Base-by-base conservation (phyloP, 2,797 vertebrate species). In the Crocodylus rhombifer region DNA sequence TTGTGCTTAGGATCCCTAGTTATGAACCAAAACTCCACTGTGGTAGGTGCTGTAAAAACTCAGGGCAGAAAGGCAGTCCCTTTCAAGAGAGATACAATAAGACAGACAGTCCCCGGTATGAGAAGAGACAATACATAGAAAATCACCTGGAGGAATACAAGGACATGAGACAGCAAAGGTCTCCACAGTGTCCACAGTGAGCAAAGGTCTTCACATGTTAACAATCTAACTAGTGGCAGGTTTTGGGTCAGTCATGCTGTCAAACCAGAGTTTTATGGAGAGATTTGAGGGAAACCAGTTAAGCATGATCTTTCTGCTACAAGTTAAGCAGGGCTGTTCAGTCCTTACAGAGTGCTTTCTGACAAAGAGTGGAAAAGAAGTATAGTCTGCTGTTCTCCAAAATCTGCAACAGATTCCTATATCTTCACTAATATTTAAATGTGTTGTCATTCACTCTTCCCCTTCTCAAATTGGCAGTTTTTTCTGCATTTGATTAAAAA, bases 1-100 rank as follows among this genome's bases (percentile, higher is more conserved):
- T 8, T 89, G 87, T 83, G 21, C 79, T 92, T 84, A 75, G 77
- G 67, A 79, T 88, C 42, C 83, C 60, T 83, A 83, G 58, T 84
- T 89, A 82, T 88, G 92, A 93, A 84, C 78, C 33, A 78, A 77
- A 21, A 63, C 21, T 3, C 69, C 80, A 21, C 87, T 62, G 94
- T 92, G 91, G 94, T 91, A 33, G 82, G 33, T 36, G 23, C 30
- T 51, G 4, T 36, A 33, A 64, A 88, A 74, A 18, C 64, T 82
- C 87, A 89, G 88, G 91, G 78, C 65, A 89, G 42, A 86, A 84
- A 93, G 78, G 57, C 76, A 80, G 33, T 36, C 42, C 42, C 9
- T 51, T 51, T 51, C 10, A 51, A 51, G 42, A 51, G 10, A 51
- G 42, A 51, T 51, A 51, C 42, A 51, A 11, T 51, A 11, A 51